These are phyloP conservation scores for Polyodon spathula DNA, from an alignment of 2,113 vertebrate genomes.

Conservation along the genomic window DNA sequence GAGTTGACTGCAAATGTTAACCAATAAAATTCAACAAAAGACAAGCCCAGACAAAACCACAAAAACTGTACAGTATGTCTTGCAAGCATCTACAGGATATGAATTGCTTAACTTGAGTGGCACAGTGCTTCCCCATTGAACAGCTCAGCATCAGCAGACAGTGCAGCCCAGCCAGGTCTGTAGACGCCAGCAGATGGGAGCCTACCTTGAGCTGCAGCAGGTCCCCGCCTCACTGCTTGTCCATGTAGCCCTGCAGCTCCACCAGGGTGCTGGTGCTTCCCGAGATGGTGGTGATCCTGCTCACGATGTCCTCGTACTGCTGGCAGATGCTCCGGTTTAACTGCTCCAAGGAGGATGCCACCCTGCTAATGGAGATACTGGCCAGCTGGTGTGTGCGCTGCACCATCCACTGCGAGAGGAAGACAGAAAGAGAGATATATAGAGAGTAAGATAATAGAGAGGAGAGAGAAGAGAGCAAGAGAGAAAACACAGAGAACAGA, in stretches of 20 bases:
- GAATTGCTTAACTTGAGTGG: too few relatives aligned
- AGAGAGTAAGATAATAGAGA: not conserved
- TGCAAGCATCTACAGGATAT: too few relatives aligned
- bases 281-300: constrained; percentile 45
- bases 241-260: constrained; percentile 39
- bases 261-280: constrained; percentile 42
- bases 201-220: constrained; percentile 53
- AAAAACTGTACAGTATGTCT: too few relatives aligned
- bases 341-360: constrained; percentile 58
- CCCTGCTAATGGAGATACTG: constrained; percentile 72
- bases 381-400: constrained; percentile 59
- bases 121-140: too few relatives aligned
- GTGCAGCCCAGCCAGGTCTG: too few relatives aligned
- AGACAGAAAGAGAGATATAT: not conserved
- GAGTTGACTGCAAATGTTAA: too few relatives aligned
- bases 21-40: too few relatives aligned
- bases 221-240: constrained; percentile 31
- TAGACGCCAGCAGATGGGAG: too few relatives aligned
- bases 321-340: constrained; percentile 59
- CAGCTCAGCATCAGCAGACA: too few relatives aligned
- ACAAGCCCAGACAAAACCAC: too few relatives aligned
- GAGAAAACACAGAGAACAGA: too few relatives aligned
- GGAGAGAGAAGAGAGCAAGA: too few relatives aligned
- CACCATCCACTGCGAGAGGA: constrained; percentile 59
- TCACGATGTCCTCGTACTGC: constrained; percentile 51